A percentile compares a stretch with the other conserved stretches of the same genome.
These are phyloP conservation scores for Eubasilissa splendida DNA, from an alignment of 2,888 invertebrate species.

Conservation along the genomic window DNA sequence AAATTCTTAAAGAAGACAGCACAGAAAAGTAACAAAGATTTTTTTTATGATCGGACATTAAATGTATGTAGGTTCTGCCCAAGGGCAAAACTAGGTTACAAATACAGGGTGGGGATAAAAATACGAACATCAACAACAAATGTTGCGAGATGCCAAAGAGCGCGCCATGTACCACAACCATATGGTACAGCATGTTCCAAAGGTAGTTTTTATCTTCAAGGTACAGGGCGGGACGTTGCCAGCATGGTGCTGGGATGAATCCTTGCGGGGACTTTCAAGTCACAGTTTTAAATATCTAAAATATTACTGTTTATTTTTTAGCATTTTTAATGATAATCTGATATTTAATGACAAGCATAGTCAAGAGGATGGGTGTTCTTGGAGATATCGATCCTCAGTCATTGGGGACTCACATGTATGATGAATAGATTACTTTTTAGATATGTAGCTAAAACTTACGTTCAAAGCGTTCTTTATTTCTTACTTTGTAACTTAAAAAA, in stretches of 20 bases:
- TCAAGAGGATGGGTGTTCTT: too few species aligned
- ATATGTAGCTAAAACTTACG: too few species aligned
- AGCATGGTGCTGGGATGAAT: constrained; percentile 49
- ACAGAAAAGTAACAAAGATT: not conserved
- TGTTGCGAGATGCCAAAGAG: constrained; percentile 12
- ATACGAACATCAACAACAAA: not conserved
- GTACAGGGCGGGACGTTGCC: constrained; percentile 43
- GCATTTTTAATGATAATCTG: too few species aligned
- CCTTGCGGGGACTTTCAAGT: constrained; percentile 32
- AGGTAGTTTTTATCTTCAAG: constrained; percentile 41
- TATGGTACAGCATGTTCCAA: constrained; percentile 46
- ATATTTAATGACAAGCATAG: too few species aligned
- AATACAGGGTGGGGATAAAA: constrained; percentile 29
- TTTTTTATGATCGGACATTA: too few species aligned
- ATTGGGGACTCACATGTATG: too few species aligned
- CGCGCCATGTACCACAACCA: constrained; percentile 40
- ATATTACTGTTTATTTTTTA: too few species aligned
- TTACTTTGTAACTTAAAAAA: too few species aligned
- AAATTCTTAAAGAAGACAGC: not conserved
- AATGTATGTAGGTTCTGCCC: not conserved
- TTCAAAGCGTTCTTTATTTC: too few species aligned
- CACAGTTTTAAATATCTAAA: not conserved
- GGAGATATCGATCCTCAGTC: too few species aligned
- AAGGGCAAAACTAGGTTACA: constrained; percentile 24
- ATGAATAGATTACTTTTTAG: too few species aligned